A percentile compares a stretch with the other conserved stretches of the same genome.
Conservation (phyloP, 2,797 vertebrate species). For the Chiroxiphia lanceolata region DNA sequence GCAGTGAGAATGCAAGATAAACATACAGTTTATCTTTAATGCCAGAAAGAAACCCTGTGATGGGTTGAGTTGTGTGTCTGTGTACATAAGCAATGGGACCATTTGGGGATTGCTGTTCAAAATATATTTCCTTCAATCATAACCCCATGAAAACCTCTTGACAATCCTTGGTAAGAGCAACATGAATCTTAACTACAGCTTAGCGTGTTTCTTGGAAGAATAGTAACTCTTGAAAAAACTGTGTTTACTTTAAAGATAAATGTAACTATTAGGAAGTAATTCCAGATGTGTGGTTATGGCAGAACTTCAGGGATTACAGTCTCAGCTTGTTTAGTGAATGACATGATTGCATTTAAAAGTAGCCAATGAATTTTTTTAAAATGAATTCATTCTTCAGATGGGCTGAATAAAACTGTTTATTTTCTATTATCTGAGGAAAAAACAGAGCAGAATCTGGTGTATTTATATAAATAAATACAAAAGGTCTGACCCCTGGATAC, state of each 20-base stretch:
- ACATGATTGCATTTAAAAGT: neutral
- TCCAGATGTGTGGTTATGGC: slow-evolving; percentile 63
- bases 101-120: neutral
- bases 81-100: neutral
- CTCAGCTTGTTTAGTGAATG: slow-evolving; percentile 16
- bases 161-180: neutral
- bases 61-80: neutral
- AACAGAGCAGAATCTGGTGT: slow-evolving; percentile 36
- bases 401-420: slow-evolving; percentile 44
- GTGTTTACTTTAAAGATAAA: slow-evolving; percentile 55
- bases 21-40: neutral
- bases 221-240: slow-evolving; percentile 50
- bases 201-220: slow-evolving; percentile 32
- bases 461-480: slow-evolving; percentile 65
- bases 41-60: neutral
- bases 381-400: slow-evolving; percentile 61
- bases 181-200: neutral
- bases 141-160: slow-evolving; percentile 14
- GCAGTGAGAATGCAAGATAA: neutral
- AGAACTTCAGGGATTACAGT: slow-evolving; percentile 25
- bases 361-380: slow-evolving; percentile 24
- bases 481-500: slow-evolving; percentile 43
- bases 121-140: neutral
- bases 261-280: slow-evolving; percentile 54
- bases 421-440: slow-evolving; percentile 50